Base-by-base conservation (phyloP, 2,113 vertebrate species). In the Pelvicachromis taeniatus region DNA sequence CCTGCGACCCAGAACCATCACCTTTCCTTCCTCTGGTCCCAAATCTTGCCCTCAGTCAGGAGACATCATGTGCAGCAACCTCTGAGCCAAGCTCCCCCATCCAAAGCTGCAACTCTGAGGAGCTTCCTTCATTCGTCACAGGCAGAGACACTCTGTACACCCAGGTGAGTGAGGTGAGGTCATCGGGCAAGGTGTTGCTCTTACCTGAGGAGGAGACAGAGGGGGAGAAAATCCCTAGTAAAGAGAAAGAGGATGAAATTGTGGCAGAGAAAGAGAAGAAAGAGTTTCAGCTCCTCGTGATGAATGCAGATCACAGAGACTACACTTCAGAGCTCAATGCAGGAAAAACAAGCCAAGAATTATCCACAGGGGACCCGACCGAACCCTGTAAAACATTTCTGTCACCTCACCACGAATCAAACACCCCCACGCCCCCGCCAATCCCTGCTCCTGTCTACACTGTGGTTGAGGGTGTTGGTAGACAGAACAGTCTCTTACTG, bases 121-220 rank as follows among this genome's bases (percentile, higher is more conserved):
- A 88, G 10, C 42, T 35, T 54, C 93, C 86, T 83, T 95, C 94
- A 84, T 38, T 3, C 2, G 21, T 52, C 2, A 87, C 93, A 2
- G 95, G 91, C 77, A 95, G 92, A 53, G 97, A 92, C 40, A 85
- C 96, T 75, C 93, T 98, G 11, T 99, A 99, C 0, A 95, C 98
- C 4, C 97, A 98, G 87, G 98, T 99, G 87, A 97, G 97, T 14
- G 97, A 99, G 90, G 96, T 99, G 81, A 97, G 96, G 54, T 94
- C 96, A 29, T 96, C 95, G 29, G 98, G 98, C 40, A 97, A 96
- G 19, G 96, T 98, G 52, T 93, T 99, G 38, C 96, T 99, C 88
- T 97, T 97, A 4, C 96, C 97, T 0, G 97, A 97, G 77, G 96
- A 98, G 61, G 96, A 96, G 86, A 91, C 77, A 3, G 96, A 96